Evolutionary conservation across 2,888 invertebrate genomes (phyloP).

Genomic region (Aleiodes leptofemur): DNA sequence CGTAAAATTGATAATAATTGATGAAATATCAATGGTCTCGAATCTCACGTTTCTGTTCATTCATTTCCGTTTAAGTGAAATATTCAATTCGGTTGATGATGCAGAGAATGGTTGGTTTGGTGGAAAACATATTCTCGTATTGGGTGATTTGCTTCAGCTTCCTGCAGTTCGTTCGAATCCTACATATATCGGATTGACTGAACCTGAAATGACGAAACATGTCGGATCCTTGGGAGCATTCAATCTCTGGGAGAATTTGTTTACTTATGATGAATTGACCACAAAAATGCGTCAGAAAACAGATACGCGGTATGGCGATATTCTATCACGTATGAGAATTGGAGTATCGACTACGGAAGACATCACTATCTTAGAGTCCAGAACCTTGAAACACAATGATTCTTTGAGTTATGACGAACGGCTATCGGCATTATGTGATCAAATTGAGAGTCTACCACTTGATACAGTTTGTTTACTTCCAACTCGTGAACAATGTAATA

Average conservation of each 20-base stretch:
- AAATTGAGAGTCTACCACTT: slow-evolving; percentile 18
- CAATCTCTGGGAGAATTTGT: slow-evolving; percentile 12
- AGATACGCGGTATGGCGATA: slow-evolving; percentile 12
- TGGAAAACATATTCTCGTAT: slow-evolving; percentile 19
- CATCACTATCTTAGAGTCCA: not conserved
- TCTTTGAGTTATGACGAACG: not conserved
- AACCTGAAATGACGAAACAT: not conserved
- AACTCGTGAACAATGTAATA: not conserved
- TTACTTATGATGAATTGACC: slow-evolving; percentile 35
- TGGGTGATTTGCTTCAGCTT: slow-evolving; percentile 39
- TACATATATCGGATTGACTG: slow-evolving; percentile 11
- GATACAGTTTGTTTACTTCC: slow-evolving; percentile 13
- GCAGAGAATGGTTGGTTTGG: slow-evolving; percentile 50
- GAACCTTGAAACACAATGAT: slow-evolving; percentile 12
- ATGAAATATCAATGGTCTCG: slow-evolving; percentile 61
- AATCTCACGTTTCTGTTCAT: slow-evolving; percentile 53
- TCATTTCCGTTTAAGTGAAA: slow-evolving; percentile 59
- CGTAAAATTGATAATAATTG: slow-evolving; percentile 61
- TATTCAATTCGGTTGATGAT: slow-evolving; percentile 62
- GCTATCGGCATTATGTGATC: slow-evolving; percentile 34
- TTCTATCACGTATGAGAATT: slow-evolving; percentile 24
- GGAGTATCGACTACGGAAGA: slow-evolving; percentile 7
- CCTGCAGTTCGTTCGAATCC: slow-evolving; percentile 28
- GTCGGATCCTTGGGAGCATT: slow-evolving; percentile 42
- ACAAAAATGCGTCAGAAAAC: slow-evolving; percentile 36